Percentiles rank a stretch among this genome's conserved stretches.
Evolutionary conservation across 2,797 vertebrate species (phyloP).

Genomic region (Phrynocephalus forsythii): DNA sequence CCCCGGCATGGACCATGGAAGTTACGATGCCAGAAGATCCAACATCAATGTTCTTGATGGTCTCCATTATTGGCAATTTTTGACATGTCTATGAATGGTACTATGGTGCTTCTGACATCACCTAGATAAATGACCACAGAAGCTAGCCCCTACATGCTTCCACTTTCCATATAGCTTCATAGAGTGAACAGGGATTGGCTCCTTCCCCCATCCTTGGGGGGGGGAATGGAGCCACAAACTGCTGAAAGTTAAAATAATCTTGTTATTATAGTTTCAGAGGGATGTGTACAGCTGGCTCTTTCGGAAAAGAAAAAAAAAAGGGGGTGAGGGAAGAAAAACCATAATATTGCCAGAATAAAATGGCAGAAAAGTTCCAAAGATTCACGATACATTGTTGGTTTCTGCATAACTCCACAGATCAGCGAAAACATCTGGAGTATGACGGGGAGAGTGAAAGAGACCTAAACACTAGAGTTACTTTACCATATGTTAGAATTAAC

Average conservation of each 20-base stretch:
- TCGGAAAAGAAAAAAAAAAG: neutral
- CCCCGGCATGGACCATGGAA: too few relatives aligned
- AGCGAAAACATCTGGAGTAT: conserved; percentile 38
- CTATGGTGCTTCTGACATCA: too few relatives aligned
- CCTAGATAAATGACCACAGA: neutral
- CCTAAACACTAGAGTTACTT: conserved; percentile 4
- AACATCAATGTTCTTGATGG: too few relatives aligned
- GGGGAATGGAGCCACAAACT: neutral
- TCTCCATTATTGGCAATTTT: neutral
- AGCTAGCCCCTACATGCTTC: neutral
- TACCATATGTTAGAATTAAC: conserved; percentile 16
- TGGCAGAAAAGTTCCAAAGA: conserved; percentile 4
- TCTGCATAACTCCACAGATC: conserved; percentile 13
- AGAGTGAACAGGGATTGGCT: too few relatives aligned
- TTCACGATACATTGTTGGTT: neutral
- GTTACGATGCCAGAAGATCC: too few relatives aligned
- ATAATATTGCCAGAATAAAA: conserved; percentile 10
- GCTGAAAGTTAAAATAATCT: conserved; percentile 19
- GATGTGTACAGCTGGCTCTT: neutral
- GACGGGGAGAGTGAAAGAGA: neutral
- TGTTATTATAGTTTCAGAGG: conserved; percentile 17
- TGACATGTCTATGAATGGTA: neutral
- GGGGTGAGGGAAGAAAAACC: too few relatives aligned
- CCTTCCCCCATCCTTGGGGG: neutral
- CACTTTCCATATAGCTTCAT: neutral